Base-by-base conservation (phyloP, 2,888 invertebrate species). In the Cheilosia urbana region DNA sequence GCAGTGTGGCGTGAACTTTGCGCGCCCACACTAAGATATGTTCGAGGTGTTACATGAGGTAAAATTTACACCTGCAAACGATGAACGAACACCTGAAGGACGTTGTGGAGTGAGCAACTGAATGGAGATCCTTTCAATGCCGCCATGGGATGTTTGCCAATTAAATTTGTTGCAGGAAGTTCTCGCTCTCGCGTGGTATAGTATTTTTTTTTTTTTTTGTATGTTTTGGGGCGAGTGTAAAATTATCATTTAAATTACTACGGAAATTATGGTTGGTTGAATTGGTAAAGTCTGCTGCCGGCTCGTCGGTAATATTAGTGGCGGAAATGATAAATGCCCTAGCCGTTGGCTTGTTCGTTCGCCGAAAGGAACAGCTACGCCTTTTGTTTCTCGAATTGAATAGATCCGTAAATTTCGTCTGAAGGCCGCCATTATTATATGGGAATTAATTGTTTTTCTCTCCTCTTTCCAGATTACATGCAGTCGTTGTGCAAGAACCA, bases 401-500 rank as follows among this genome's bases (percentile, higher is more conserved):
- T 77, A 72, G 82, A 82, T 77, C 19, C 47, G 60, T 0, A 49
- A 47, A 53, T 77, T 71, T 69, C 4, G 7, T 42, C 45, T 21
- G 17, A 47, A 55, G 40, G 30, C 53, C 17, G 47, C 49, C 63
- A 72, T 65, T 65, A 2, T 27, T 6, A 27, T 27, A 68, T 72
- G 24, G 40, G 21, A 81, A 57, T 68, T 11, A 73, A 21, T 58
- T 55, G 60, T 19, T 40, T 92, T 63, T 27, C 49, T 63, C 57
- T 45, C 72, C 68, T 30, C 24, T n/a, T 94, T 93, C 2, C 95
- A 97, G 97, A 96, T 94, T 96, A 97, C 90, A 97, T 98, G 96
- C 96, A 96, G 92, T 95, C 96, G 88, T 93, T 98, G 89, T 98
- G 98, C 94, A 97, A 97, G 93, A 96, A 96, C 92, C 96, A 97